Evolutionary conservation across 2,113 vertebrate genomes (phyloP).

Genomic region (Xenopus laevis): DNA sequence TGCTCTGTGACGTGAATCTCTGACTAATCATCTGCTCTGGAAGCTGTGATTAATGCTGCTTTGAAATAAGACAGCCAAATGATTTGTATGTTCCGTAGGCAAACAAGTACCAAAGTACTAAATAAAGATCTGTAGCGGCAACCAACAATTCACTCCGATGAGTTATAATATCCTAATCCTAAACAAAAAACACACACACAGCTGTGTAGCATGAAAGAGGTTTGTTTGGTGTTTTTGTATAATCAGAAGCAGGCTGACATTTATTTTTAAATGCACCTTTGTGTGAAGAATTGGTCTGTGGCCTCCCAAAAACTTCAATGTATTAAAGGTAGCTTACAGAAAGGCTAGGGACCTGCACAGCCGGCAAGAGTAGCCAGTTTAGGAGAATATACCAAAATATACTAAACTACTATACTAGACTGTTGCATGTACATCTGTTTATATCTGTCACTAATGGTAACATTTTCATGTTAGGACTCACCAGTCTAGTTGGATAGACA

Average conservation of each 20-base stretch:
- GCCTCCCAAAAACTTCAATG: no score
- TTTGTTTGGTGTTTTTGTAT: not conserved
- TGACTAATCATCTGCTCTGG: constrained; percentile 6
- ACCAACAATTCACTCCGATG: not conserved
- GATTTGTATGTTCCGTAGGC: not conserved
- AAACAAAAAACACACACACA: not conserved
- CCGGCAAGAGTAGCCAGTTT: no score
- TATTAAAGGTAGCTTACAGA: no score
- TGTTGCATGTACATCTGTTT: no score
- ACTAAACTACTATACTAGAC: no score
- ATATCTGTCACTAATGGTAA: no score
- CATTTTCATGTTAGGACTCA: no score
- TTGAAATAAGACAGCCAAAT: not conserved
- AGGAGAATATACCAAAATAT: no score
- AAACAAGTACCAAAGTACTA: not conserved
- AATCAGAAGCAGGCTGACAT: not conserved
- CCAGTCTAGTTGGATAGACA: no score
- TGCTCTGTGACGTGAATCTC: constrained; percentile 8
- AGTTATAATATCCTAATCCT: not conserved
- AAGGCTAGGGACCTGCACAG: no score
- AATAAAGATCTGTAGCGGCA: not conserved
- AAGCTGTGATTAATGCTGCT: constrained; percentile 15
- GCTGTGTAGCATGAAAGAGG: not conserved
- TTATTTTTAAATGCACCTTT: not conserved
- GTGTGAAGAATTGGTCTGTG: no score